Base-by-base conservation (phyloP, 1,140 invertebrate species). In the Ceratina japonica region DNA sequence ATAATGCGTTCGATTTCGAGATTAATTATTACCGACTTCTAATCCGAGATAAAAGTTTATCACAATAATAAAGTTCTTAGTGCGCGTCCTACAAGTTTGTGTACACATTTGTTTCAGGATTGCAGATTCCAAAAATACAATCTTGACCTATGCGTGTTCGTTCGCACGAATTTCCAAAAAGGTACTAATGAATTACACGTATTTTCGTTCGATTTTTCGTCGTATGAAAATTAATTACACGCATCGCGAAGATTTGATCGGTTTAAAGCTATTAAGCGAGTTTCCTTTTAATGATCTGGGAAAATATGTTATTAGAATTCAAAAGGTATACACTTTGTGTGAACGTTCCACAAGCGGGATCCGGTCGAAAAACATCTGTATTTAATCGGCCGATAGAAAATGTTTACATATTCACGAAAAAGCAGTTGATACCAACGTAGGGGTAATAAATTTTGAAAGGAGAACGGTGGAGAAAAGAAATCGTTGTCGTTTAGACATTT, bases 81-180 rank as follows among this genome's bases (percentile, higher is more conserved):
- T 72, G 64, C 70, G 22, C 62, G 52, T 66, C 58, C 61, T 75
- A 66, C 51, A 49, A 68, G 31, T 70, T 70, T 16, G 66, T 68
- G 71, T 68, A 68, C 61, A 75, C 59, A 24, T 75, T 44, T 10
- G 22, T 49, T 18, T 52, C 54, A 24, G 69, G 63, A 78, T 63
- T 37, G 66, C 51, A 69, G 44, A 64, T 75, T 81, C 64, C 52
- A 82, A 82, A 82, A 82, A 82, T 82, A 82, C 76, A 65, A 74
- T 81, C 68, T 78, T 37, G 49, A 49, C n/a, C 20, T 24, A 15
- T 13, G 59, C 2, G 10, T 54, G 20, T 51, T 49, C 27, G 13
- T 51, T 49, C 27, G 13, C 59, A 16, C 15, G 58, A 66, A 12
- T 70, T 64, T 27, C 44, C n/a, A 49, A 37, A 65, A 74, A 70